phyloP scores from a whole-genome alignment of 2,113 vertebrate genomes.

The Hippocampus abdominalis region DNA sequence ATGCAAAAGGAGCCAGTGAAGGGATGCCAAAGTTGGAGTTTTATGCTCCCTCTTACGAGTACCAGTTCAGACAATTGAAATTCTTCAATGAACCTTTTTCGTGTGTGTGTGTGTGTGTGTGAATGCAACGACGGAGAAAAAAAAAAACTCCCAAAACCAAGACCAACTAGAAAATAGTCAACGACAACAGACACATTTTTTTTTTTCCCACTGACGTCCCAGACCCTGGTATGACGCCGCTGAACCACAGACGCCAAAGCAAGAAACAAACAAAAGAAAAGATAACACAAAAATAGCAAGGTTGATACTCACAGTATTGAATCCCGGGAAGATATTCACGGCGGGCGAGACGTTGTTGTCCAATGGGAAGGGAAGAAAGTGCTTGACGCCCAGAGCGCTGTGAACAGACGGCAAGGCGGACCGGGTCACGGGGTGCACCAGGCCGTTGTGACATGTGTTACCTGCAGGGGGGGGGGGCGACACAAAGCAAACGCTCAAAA shows the following conservation, averaged over 20 bases:
- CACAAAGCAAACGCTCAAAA: neutral
- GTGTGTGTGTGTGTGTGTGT: too few species aligned
- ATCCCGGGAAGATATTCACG: constrained; percentile 89
- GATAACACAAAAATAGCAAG: neutral
- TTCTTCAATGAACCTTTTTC: too few species aligned
- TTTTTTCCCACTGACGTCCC: neutral
- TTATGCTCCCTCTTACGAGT: too few species aligned
- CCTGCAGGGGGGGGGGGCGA: constrained; percentile 65
- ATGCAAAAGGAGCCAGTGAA: too few species aligned
- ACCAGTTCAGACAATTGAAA: too few species aligned
- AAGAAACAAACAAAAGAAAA: too few species aligned
- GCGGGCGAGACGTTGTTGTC: constrained; percentile 78
- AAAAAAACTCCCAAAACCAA: too few species aligned
- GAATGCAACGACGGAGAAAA: too few species aligned
- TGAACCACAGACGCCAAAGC: too few species aligned
- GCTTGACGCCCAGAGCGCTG: constrained; percentile 87
- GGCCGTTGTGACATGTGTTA: constrained; percentile 90
- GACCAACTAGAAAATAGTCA: neutral
- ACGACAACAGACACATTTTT: neutral
- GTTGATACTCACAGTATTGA: constrained; percentile 85
- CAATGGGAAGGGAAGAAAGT: constrained; percentile 88
- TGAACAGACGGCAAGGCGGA: constrained; percentile 83
- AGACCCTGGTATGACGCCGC: neutral
- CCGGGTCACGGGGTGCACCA: constrained; percentile 86
- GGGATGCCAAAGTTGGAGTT: too few species aligned